These are phyloP conservation scores for Leuciscus waleckii DNA, from an alignment of 2,797 vertebrate species.

Conservation along the genomic window DNA sequence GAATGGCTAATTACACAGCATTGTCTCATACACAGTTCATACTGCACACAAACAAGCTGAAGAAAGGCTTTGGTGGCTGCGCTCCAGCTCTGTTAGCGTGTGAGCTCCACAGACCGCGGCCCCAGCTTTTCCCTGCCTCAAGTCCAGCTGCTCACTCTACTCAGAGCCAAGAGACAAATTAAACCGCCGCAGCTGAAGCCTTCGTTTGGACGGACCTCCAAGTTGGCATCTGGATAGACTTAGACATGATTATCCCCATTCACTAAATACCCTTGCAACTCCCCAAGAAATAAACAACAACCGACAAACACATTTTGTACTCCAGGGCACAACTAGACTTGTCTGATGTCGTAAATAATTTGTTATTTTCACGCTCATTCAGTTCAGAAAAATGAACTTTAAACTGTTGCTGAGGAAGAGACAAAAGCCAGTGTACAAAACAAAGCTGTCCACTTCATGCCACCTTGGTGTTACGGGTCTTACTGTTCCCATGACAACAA, in stretches of 20 bases:
- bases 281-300: constrained; percentile 29
- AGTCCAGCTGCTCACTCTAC: constrained; percentile 44
- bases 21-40: constrained; percentile 12
- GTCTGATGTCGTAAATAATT: not conserved
- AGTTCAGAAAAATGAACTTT: constrained; percentile 18
- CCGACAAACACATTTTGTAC: constrained; percentile 19
- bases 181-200: constrained; percentile 33
- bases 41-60: constrained; percentile 29
- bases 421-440: constrained; percentile 37
- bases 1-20: constrained; percentile 14
- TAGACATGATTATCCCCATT: constrained; percentile 44
- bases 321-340: not conserved
- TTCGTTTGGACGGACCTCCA: constrained; percentile 39
- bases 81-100: constrained; percentile 39
- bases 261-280: constrained; percentile 27
- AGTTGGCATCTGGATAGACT: constrained; percentile 43
- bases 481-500: constrained; percentile 76
- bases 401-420: not conserved
- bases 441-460: constrained; percentile 52
- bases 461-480: constrained; percentile 60
- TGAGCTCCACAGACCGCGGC: constrained; percentile 34
- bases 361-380: not conserved
- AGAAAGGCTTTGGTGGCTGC: constrained; percentile 13
- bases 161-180: constrained; percentile 50
- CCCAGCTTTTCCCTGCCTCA: constrained; percentile 44